Evolutionary conservation across 37 sponge, comb jelly and placozoan genomes (phyloP), one percentile per base, ranked within the genome.

Genomic region (Cladorhizidae sp.): DNA sequence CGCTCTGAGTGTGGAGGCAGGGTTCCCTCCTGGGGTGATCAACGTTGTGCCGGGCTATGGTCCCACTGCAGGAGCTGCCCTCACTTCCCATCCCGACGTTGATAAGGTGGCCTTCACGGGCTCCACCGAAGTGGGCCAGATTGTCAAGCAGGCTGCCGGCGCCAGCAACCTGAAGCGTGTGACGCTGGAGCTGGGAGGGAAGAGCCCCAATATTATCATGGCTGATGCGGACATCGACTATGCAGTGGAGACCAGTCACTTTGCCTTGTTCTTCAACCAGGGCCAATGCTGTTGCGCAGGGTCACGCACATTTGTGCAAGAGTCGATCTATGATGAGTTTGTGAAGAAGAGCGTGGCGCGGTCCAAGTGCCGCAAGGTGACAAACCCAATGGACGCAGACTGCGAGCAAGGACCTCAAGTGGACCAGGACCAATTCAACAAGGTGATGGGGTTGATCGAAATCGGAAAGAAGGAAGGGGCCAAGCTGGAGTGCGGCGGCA

Each of bases 221-320:
- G 94, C 84, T 22, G 99, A 98, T 70, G 97, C 97, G 36, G 96
- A 98, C 69, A 54, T 98, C 37, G 96, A 98, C 41, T 43, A 93
- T 42, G 99, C 99, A 0, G 96, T 98, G 12, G 92, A 93, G 72
- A 87, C 65, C 56, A 91, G 92, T 61, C 94, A 98, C 75, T 86
- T 89, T 80, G 96, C 91, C 40, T 89, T 98, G 41, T 98, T 93
- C 90, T 95, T 98, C 84, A 98, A 98, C 88, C 91, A 93, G 57
- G 99, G 99, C 0, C 96, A 98, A 74, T 98, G 99, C 87, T 98
- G 99, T 86, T 95, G 96, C 81, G 99, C 99, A 31, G 99, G 99
- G 28, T 91, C 99, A 3, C 88, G 99, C 25, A 71, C 73, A 54
- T 98, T 89, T 67, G 99, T 98, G 7, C 85, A 98, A 41, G 99